phyloP scores from a whole-genome alignment of 2,888 invertebrate species.

The Acanthoscelides obtectus region DNA sequence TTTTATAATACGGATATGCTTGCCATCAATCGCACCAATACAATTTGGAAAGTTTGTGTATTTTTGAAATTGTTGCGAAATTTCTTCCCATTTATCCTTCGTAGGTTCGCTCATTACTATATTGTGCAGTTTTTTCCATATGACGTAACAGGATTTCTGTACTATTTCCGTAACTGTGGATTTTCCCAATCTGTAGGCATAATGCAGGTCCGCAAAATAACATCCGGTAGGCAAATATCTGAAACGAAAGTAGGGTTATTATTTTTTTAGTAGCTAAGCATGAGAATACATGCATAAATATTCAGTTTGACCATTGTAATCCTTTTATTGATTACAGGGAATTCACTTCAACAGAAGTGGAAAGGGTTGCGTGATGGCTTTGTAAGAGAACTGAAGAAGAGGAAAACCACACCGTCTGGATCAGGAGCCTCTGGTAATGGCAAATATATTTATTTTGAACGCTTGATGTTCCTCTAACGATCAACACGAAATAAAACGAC shows the following conservation, averaged over 20 bases:
- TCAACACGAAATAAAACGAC: constrained; percentile 1
- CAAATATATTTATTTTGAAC: not conserved
- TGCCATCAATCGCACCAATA: constrained; percentile 16
- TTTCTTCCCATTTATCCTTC: constrained; percentile 14
- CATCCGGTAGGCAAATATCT: constrained; percentile 2
- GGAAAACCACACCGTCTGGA: not conserved
- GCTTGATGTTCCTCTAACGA: not conserved
- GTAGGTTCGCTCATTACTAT: constrained; percentile 1
- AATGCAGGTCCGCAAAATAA: not conserved
- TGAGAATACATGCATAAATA: no score
- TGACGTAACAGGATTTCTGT: not conserved
- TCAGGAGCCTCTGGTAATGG: not conserved
- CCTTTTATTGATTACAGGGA: not conserved
- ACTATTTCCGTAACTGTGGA: constrained; percentile 1
- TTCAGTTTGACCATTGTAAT: no score
- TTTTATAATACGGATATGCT: constrained; percentile 11
- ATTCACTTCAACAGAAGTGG: not conserved
- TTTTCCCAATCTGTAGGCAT: not conserved
- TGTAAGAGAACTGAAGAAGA: not conserved
- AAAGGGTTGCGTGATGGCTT: not conserved
- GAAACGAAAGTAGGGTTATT: not conserved
- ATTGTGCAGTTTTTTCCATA: constrained; percentile 1
- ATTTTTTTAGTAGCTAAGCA: no score
- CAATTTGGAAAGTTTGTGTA: constrained; percentile 20
- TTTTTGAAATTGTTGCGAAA: constrained; percentile 14